A percentile compares a stretch with the other conserved stretches of the same genome.
These are phyloP conservation scores for Clanis bilineata DNA, from an alignment of 2,888 invertebrate species.

Conservation along the genomic window DNA sequence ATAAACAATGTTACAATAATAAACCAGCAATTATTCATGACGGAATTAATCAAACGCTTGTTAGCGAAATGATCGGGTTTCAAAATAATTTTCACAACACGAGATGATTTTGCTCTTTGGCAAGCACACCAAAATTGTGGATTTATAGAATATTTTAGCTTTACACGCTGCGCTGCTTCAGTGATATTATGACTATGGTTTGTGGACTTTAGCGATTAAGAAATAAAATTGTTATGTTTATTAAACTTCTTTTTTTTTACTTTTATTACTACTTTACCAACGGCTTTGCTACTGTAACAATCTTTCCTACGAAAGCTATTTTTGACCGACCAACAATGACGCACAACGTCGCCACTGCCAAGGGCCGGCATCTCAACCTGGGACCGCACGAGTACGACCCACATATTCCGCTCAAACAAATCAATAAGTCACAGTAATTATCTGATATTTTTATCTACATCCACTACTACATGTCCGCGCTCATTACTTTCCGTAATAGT, in stretches of 20 bases:
- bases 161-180: not conserved
- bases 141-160: not conserved
- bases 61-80: not conserved
- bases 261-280: too few species aligned
- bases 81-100: conserved; percentile 4
- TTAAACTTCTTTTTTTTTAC: not conserved
- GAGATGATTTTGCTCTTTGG: not conserved
- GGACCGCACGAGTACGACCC: too few species aligned
- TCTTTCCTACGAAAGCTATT: too few species aligned
- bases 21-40: not conserved
- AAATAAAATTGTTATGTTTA: not conserved
- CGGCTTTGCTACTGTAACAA: too few species aligned
- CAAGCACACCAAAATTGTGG: not conserved
- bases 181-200: not conserved
- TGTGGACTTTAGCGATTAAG: not conserved
- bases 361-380: too few species aligned
- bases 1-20: not conserved
- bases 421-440: not conserved
- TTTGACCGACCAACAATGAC: too few species aligned
- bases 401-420: too few species aligned
- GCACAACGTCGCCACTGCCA: too few species aligned
- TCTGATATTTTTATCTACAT: not conserved
- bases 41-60: conserved; percentile 4
- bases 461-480: not conserved
- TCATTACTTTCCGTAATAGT: not conserved